Conservation (phyloP, 2,888 invertebrate genomes). For the Eudasyphora cyanicolor region DNA sequence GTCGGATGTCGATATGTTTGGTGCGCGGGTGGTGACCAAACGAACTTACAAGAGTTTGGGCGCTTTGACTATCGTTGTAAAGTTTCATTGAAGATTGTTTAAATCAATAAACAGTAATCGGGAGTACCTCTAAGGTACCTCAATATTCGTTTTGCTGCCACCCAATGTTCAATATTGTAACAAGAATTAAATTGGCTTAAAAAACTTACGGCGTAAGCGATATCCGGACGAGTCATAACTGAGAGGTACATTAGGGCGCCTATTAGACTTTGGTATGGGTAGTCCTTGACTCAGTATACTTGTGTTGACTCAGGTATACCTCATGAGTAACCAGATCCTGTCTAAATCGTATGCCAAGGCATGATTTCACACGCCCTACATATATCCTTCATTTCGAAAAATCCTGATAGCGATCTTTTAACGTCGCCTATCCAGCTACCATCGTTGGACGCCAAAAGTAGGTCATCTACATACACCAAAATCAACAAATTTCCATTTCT, state of each 20-base stretch:
- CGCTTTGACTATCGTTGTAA: too few species aligned
- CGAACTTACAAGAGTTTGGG: too few species aligned
- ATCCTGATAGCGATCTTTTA: slow-evolving; percentile 42
- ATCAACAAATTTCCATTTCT: slow-evolving; percentile 41
- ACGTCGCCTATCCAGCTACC: slow-evolving; percentile 33
- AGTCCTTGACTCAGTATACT: slow-evolving; percentile 45
- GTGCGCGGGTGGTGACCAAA: slow-evolving; percentile 36
- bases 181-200: slow-evolving; percentile 57
- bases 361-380: slow-evolving; percentile 31
- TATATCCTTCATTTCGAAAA: slow-evolving; percentile 62
- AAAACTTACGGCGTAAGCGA: too few species aligned
- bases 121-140: slow-evolving; percentile 55
- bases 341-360: slow-evolving; percentile 13
- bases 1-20: too few species aligned
- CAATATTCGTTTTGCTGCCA: slow-evolving; percentile 60
- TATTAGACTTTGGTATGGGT: slow-evolving; percentile 48
- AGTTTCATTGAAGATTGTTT: not conserved
- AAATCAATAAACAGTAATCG: slow-evolving; percentile 36
- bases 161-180: slow-evolving; percentile 58
- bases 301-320: not conserved
- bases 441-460: slow-evolving; percentile 60
- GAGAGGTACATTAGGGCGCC: slow-evolving; percentile 54
- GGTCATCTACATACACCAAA: slow-evolving; percentile 63
- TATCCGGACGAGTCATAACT: slow-evolving; percentile 47
- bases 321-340: not conserved